Conservation (phyloP, 2,113 vertebrate species). For the Dasyurus viverrinus region DNA sequence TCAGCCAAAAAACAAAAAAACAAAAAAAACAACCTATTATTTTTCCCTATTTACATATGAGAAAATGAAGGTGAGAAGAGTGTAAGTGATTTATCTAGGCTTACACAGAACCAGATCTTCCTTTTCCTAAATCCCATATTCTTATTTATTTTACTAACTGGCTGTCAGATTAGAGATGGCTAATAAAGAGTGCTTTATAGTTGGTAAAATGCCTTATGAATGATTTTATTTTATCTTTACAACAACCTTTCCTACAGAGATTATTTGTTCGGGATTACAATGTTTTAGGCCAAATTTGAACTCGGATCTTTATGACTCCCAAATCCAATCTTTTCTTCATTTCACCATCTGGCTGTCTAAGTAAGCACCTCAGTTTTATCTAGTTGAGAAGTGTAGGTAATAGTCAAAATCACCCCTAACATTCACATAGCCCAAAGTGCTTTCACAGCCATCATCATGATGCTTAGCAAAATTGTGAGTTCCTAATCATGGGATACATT, state of each 20-base stretch:
- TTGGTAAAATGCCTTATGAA: not conserved
- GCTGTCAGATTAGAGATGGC: not conserved
- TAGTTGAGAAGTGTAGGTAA: not conserved
- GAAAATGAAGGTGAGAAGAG: not conserved
- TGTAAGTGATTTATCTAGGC: too few relatives aligned
- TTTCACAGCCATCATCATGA: not conserved
- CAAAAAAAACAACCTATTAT: not conserved
- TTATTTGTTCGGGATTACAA: not conserved
- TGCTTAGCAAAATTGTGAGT: not conserved
- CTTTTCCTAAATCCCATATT: not conserved
- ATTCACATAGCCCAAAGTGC: not conserved
- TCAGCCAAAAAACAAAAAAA: not conserved
- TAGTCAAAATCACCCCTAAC: not conserved
- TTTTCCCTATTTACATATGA: not conserved
- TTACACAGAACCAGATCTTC: not conserved
- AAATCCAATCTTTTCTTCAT: not conserved
- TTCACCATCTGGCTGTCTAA: not conserved
- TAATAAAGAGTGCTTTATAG: not conserved
- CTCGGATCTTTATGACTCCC: not conserved
- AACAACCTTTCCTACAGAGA: not conserved
- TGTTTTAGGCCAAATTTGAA: not conserved
- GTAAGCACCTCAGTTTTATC: not conserved
- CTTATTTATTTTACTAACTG: not conserved
- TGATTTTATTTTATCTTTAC: not conserved
- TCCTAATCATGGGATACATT: not conserved